Conservation (phyloP, 2,888 invertebrate species). For the Iselma pallidipennis region DNA sequence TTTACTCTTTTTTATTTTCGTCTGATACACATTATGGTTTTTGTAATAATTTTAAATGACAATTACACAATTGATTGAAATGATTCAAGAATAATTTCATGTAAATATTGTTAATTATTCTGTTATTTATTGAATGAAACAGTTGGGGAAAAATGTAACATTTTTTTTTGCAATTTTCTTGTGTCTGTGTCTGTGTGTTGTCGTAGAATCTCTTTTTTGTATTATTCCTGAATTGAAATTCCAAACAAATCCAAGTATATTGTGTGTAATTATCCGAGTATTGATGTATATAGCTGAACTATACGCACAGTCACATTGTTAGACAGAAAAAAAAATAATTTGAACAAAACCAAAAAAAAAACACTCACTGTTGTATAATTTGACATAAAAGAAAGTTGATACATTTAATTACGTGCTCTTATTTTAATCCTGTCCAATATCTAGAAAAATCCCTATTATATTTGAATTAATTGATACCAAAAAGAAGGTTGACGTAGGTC, state of each 20-base stretch:
- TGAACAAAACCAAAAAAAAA: neutral
- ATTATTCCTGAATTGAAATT: neutral
- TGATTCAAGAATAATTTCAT: neutral
- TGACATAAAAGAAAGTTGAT: neutral
- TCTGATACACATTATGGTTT: no score
- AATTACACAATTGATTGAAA: neutral
- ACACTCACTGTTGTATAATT: neutral
- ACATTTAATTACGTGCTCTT: neutral
- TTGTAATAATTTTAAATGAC: neutral
- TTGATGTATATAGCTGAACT: neutral
- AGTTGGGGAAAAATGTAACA: neutral
- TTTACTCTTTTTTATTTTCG: neutral
- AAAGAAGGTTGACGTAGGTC: no score
- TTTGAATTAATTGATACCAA: no score
- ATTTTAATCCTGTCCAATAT: neutral
- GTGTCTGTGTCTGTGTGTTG: neutral
- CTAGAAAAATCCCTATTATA: neutral
- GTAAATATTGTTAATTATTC: slow-evolving; percentile 1
- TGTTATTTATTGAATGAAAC: neutral
- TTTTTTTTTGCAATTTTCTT: neutral
- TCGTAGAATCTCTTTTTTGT: neutral
- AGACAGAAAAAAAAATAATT: neutral
- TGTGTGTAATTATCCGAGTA: neutral
- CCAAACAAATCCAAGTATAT: neutral
- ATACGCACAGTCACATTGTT: neutral